Evolutionary conservation across 2,888 invertebrate genomes (phyloP).

Genomic region (Tachina fera): DNA sequence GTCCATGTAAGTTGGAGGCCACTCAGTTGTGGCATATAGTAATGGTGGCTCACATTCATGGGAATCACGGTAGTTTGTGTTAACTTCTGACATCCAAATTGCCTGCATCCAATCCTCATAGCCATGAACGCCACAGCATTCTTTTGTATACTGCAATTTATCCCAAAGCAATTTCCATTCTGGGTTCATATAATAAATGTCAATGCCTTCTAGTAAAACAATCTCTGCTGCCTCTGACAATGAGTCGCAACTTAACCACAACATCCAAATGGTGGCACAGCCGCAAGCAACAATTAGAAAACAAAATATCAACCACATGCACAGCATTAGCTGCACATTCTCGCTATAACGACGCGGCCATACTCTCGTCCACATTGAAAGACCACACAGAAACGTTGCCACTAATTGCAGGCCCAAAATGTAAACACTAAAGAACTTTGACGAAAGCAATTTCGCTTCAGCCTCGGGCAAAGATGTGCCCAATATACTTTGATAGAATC

Average conservation of each 20-base stretch:
- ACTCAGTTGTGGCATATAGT: neutral
- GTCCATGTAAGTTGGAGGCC: neutral
- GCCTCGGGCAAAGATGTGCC: slow-evolving; percentile 74
- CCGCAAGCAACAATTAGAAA: slow-evolving; percentile 77
- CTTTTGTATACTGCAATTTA: slow-evolving; percentile 77
- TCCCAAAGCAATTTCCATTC: slow-evolving; percentile 82
- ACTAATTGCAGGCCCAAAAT: slow-evolving; percentile 76
- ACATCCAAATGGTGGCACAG: slow-evolving; percentile 75
- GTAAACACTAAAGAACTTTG: slow-evolving; percentile 77
- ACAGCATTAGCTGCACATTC: slow-evolving; percentile 75
- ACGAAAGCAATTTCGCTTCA: slow-evolving; percentile 74
- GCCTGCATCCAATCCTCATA: slow-evolving; percentile 81
- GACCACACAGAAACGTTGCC: slow-evolving; percentile 75
- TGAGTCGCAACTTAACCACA: slow-evolving; percentile 73
- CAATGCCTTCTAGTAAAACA: slow-evolving; percentile 79
- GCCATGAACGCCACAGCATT: slow-evolving; percentile 81
- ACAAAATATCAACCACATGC: slow-evolving; percentile 78
- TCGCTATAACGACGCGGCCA: slow-evolving; percentile 77
- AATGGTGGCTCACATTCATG: neutral
- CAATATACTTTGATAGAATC: slow-evolving; percentile 75
- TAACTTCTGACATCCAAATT: slow-evolving; percentile 76
- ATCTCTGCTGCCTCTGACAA: slow-evolving; percentile 74
- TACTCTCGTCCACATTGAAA: slow-evolving; percentile 77
- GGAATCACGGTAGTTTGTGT: neutral
- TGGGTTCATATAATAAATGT: slow-evolving; percentile 79